Percentiles rank a stretch among this genome's conserved stretches.
phyloP scores from a whole-genome alignment of 2,113 vertebrate genomes.

The Leuciscus idus region DNA sequence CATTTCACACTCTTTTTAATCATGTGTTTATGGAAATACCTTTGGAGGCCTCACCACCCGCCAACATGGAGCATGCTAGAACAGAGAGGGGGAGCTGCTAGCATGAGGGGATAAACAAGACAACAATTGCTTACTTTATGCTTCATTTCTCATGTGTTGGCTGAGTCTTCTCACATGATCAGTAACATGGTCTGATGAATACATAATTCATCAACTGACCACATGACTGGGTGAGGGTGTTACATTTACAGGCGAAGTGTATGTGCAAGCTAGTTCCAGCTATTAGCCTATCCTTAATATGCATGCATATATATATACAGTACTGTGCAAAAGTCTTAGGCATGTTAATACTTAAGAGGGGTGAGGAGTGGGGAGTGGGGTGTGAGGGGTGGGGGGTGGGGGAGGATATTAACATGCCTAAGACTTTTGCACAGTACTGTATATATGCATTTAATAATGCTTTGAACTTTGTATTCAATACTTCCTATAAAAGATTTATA shows the following conservation, averaged over 20 bases:
- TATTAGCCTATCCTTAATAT: not conserved
- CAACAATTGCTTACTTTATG: constrained; percentile 64
- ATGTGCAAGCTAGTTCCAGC: not conserved
- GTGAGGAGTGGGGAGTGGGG: no score
- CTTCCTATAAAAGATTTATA: not conserved
- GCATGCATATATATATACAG: not conserved
- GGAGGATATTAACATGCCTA: no score
- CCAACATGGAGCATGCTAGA: constrained; percentile 68
- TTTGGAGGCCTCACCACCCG: constrained; percentile 67
- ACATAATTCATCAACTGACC: constrained; percentile 55
- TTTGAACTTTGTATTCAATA: not conserved
- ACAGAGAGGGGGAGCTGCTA: constrained; percentile 66
- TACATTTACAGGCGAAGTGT: not conserved
- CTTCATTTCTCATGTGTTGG: constrained; percentile 51
- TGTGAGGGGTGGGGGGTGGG: no score
- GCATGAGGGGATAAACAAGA: constrained; percentile 57
- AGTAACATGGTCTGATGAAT: constrained; percentile 51
- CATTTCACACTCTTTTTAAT: constrained; percentile 63
- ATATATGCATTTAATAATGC: not conserved
- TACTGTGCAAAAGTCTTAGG: no score
- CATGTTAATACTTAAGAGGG: no score
- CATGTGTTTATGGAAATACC: constrained; percentile 69
- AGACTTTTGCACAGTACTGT: no score
- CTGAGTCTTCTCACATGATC: constrained; percentile 42
- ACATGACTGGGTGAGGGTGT: constrained; percentile 57